Base-by-base conservation (phyloP, 2,797 vertebrate species). In the Pelobates cultripes region DNA sequence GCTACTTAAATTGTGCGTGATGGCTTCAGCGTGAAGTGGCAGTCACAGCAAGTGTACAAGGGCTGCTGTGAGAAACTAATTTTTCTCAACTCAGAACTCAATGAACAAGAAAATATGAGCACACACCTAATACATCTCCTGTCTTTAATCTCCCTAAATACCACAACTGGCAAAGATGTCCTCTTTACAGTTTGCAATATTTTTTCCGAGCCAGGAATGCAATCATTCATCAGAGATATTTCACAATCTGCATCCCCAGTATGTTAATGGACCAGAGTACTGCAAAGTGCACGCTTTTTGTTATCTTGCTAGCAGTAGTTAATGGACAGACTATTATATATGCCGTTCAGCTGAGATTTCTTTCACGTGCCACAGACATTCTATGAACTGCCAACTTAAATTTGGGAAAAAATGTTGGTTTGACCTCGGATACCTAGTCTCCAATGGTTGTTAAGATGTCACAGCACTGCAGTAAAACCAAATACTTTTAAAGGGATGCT, bases 11-110 rank as follows among this genome's bases (percentile, higher is more conserved):
- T 88, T 86, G 87, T 85, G 60, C 70, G 85, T 82, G 64, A 91
- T 87, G 87, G 88, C 90, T 90, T 88, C 88, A 88, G 86, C 80
- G 67, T 9, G 82, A 93, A 91, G 85, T 88, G 89, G 91, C 90
- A 92, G 86, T 85, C 88, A 83, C 87, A 88, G 89, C 85, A 84
- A 90, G 87, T 66, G 66, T 90, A 89, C 86, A 85, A 89, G 86
- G 66, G 84, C 85, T 84, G 68, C 83, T 86, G 80, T 83, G 85
- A n/a, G 85, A 88, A 88, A 84, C 68, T 88, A 85, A 88, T 90
- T 90, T 90, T 87, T 78, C 84, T 86, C 83, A 85, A 90, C 83
- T 91, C 91, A 84, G 79, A 86, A 87, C 66, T 88, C 86, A 86
- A 83, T 86, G 87, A 89, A 88, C 0, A 0, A 88, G 90, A 90